A percentile compares a stretch with the other conserved stretches of the same genome.
phyloP scores from a whole-genome alignment of 2,797 vertebrate genomes.

The Bovichtus variegatus region DNA sequence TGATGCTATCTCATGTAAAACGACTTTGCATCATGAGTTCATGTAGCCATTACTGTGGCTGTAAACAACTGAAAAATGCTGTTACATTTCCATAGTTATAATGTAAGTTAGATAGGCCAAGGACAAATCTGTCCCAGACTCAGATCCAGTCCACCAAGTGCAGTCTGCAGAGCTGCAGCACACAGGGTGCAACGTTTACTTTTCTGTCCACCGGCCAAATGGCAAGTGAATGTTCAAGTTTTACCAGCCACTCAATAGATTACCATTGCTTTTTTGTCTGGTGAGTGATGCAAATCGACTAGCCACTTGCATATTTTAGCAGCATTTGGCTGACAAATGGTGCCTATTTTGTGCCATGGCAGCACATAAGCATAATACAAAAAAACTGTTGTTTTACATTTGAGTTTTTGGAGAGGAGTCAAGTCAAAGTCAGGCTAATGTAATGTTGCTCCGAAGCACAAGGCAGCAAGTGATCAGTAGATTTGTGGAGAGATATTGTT shows the following conservation, averaged over 20 bases:
- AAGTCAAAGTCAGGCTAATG: slow-evolving; percentile 23
- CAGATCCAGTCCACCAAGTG: slow-evolving; percentile 12
- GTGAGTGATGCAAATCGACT: no score
- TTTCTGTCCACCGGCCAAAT: no score
- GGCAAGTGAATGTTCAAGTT: no score
- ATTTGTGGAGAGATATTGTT: background rate
- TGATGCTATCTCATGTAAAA: background rate
- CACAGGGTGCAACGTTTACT: no score
- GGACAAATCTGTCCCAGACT: slow-evolving; percentile 47
- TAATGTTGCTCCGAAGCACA: slow-evolving; percentile 4
- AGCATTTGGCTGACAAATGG: no score
- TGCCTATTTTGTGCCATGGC: no score
- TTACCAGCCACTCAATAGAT: no score
- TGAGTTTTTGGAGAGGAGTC: background rate
- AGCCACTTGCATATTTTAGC: no score
- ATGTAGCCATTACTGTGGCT: background rate
- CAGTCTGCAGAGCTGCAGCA: slow-evolving; percentile 14
- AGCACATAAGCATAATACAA: no score
- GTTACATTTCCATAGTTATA: slow-evolving; percentile 13
- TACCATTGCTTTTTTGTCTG: no score
- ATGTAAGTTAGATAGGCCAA: slow-evolving; percentile 50
- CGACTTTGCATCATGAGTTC: background rate
- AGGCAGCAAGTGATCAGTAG: background rate
- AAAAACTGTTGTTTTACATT: slow-evolving; percentile 17
- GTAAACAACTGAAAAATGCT: background rate